Percentiles rank a stretch among this genome's conserved stretches.
phyloP scores from a whole-genome alignment of 2,797 vertebrate species.

The Enteromius afrohamiltoni region DNA sequence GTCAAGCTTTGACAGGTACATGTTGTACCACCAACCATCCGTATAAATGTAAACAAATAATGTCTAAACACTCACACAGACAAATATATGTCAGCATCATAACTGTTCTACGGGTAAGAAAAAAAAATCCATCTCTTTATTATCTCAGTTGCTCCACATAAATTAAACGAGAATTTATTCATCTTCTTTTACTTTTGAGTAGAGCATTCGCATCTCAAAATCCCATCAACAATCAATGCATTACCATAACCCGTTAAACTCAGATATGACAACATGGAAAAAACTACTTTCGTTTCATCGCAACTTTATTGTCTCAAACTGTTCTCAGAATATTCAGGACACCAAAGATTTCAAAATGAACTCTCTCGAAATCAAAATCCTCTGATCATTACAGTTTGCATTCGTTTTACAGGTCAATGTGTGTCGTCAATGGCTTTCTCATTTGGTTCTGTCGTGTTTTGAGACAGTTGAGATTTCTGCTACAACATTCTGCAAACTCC shows the following conservation, averaged over 20 bases:
- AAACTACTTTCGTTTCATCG: background rate
- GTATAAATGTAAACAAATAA: conserved; percentile 49
- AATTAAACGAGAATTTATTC: background rate
- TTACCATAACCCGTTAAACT: background rate
- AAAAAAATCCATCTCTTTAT: background rate
- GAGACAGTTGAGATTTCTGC: background rate
- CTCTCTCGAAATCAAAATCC: background rate
- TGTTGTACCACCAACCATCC: conserved; percentile 64
- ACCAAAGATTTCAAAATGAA: background rate
- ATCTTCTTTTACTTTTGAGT: background rate
- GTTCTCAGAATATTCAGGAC: background rate
- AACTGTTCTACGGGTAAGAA: background rate
- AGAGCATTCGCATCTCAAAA: background rate
- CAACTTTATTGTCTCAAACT: background rate
- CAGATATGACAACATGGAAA: background rate
- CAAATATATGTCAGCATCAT: background rate
- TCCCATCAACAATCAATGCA: background rate
- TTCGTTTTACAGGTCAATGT: background rate
- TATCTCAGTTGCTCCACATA: background rate
- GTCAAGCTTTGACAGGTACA: conserved; percentile 66
- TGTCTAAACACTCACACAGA: background rate
- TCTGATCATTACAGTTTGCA: background rate
- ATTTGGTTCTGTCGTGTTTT: background rate
- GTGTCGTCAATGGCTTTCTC: background rate
- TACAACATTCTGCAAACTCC: background rate